Conservation (phyloP, 2,888 invertebrate species). For the Gortyna flavago region DNA sequence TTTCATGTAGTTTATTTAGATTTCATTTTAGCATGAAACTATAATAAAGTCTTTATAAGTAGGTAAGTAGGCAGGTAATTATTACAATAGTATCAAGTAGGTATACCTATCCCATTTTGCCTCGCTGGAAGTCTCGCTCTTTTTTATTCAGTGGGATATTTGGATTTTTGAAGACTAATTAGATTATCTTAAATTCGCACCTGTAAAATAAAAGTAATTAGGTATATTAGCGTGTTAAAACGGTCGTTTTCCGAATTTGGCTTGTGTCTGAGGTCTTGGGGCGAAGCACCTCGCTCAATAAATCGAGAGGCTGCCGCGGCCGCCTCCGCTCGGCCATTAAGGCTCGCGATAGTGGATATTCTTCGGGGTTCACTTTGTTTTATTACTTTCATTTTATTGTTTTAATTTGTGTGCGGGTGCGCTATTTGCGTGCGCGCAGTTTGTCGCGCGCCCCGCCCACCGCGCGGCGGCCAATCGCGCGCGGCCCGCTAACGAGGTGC, state of each 20-base stretch:
- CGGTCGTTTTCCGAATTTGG: constrained; percentile 68
- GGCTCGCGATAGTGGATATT: constrained; percentile 86
- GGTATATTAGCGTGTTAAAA: constrained; percentile 48
- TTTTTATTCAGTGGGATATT: not conserved
- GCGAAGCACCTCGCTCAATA: constrained; percentile 80
- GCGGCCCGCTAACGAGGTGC: constrained; percentile 78
- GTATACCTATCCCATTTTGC: not conserved
- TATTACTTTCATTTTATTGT: constrained; percentile 90
- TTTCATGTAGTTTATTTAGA: not conserved
- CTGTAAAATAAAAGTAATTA: constrained; percentile 32
- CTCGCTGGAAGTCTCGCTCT: not conserved
- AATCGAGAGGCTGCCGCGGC: constrained; percentile 79
- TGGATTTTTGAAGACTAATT: not conserved
- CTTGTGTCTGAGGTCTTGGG: constrained; percentile 65
- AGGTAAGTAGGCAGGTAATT: not conserved
- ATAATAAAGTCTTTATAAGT: not conserved
- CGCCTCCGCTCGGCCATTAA: constrained; percentile 88
- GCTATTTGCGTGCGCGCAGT: constrained; percentile 90
- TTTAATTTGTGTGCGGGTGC: constrained; percentile 90
- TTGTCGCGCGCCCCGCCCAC: constrained; percentile 86
- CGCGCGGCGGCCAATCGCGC: constrained; percentile 83
- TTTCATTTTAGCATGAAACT: not conserved
- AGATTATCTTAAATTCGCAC: constrained; percentile 15
- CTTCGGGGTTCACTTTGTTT: constrained; percentile 87
- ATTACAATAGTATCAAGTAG: constrained; percentile 3